Base-by-base conservation (phyloP, 2,888 invertebrate species). In the Mythimna loreyi region DNA sequence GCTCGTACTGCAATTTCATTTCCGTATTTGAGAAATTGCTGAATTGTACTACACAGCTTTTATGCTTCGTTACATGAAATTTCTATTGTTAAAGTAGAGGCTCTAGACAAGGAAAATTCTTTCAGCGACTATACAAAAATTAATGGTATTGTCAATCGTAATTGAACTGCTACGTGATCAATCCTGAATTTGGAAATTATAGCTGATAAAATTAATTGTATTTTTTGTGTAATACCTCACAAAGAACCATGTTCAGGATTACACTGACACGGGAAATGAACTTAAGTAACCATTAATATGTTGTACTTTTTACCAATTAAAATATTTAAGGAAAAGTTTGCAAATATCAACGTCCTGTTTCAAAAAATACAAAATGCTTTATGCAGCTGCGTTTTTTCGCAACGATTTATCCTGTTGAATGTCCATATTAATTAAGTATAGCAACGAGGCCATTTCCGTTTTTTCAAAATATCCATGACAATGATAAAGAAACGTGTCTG, bases 371-470 rank as follows among this genome's bases (percentile, higher is more conserved):
- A 45, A 40, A 40, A 25, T 28, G 16, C 21, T 19, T 13, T 19
- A 47, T 21, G 13, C 30, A 72, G 28, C 13, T 55, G 30, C 25
- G 25, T 30, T 47, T 61, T n/a, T 60, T 47, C 21, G 47, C 19
- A 73, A 71, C 21, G 19, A 33, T 56, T 64, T 52, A 49, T 58
- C 21, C 30, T 36, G 36, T 64, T 63, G 7, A 50, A 59, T 47
- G 6, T 21, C 1, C 28, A 47, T 67, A 67, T 52, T n/a, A 63
- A 49, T 45, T 61, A 63, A 50, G 21, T 57, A 45, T 0, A 45
- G 1, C 19, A 57, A 53, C 57, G 40, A 80, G 63, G 67, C n/a
- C 30, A 16, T 68, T 75, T 81, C 81, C 75, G 68, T 75, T 67
- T 62, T 68, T 47, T 36, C 21, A 53, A 74, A 75, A 60, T 58